Evolutionary conservation across 1,140 invertebrate species (phyloP).

Genomic region (Phymorhynchus buccinoides): DNA sequence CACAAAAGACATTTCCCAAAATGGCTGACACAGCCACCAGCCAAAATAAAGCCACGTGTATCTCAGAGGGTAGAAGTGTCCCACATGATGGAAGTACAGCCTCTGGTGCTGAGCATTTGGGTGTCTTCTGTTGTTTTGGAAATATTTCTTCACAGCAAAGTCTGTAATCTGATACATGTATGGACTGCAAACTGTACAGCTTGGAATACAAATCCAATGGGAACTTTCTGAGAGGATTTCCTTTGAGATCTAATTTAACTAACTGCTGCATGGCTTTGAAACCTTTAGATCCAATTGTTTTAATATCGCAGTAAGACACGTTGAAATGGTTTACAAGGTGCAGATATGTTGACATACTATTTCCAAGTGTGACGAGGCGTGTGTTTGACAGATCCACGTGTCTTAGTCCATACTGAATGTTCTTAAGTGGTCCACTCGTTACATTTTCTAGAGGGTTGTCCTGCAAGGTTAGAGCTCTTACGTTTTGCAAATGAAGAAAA

Average conservation of each 20-base stretch:
- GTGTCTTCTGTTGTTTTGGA: too few relatives aligned
- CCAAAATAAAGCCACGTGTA: too few relatives aligned
- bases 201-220: conserved; percentile 30
- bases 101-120: too few relatives aligned
- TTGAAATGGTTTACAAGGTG: conserved; percentile 1
- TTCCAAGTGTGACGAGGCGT: not conserved
- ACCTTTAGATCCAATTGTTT: not conserved
- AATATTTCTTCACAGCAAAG: too few relatives aligned
- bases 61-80: too few relatives aligned
- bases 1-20: too few relatives aligned
- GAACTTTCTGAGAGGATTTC: not conserved
- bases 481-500: conserved; percentile 17
- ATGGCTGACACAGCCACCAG: too few relatives aligned
- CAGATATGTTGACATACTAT: conserved; percentile 11
- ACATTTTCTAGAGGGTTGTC: conserved; percentile 15
- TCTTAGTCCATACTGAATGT: not conserved
- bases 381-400: not conserved
- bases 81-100: too few relatives aligned
- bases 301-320: not conserved
- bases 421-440: too few relatives aligned
- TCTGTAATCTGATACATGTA: too few relatives aligned
- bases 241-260: not conserved
- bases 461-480: conserved; percentile 24
- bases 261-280: not conserved
- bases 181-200: not conserved